These are phyloP conservation scores for Tipula confusa DNA, from an alignment of 2,888 invertebrate genomes.

Conservation along the genomic window DNA sequence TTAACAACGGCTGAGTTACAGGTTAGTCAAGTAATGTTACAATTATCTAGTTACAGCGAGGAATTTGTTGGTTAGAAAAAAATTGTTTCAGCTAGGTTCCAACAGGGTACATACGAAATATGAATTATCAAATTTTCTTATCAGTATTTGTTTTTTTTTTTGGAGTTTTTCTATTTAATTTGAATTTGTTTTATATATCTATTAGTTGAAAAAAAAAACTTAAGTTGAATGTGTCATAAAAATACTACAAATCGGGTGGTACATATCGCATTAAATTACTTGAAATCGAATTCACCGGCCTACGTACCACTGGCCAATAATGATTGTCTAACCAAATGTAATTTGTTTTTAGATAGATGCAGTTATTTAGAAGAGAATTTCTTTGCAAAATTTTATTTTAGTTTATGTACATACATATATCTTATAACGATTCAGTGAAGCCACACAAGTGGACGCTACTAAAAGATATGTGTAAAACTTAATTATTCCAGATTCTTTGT, in stretches of 20 bases:
- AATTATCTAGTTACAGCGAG: background rate
- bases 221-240: background rate
- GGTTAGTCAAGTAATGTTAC: conserved; percentile 49
- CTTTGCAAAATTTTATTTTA: too few species aligned
- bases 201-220: background rate
- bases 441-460: too few species aligned
- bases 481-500: too few species aligned
- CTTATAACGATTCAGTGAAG: too few species aligned
- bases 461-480: too few species aligned
- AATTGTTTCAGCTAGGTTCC: background rate
- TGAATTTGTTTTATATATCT: background rate
- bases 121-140: background rate
- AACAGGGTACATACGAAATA: background rate
- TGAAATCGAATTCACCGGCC: background rate
- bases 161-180: too few species aligned
- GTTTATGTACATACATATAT: too few species aligned
- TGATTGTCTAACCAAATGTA: too few species aligned
- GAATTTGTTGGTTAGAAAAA: background rate
- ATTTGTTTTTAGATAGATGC: too few species aligned
- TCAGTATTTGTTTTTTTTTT: background rate
- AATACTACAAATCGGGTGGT: background rate
- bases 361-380: too few species aligned
- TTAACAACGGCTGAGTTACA: conserved; percentile 68
- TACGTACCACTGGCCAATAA: too few species aligned
- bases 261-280: background rate